phyloP scores from a whole-genome alignment of 2,888 invertebrate genomes.

The Exocentrus adspersus region DNA sequence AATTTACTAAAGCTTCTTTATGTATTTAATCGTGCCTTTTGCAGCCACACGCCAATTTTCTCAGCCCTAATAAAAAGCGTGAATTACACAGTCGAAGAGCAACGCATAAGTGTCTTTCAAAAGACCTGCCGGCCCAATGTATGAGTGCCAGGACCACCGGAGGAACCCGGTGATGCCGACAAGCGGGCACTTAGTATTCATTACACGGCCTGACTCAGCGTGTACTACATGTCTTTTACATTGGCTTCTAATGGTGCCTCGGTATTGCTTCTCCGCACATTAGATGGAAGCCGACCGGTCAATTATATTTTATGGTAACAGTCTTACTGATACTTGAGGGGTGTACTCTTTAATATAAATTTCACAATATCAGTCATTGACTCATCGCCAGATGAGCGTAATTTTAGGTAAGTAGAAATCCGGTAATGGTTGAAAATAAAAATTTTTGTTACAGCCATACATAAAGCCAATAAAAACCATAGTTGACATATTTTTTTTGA shows the following conservation, averaged over 20 bases:
- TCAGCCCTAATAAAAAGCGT: neutral
- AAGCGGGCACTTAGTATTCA: constrained; percentile 43
- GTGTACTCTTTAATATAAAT: too few species aligned
- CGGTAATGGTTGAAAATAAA: too few species aligned
- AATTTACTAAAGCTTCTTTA: too few species aligned
- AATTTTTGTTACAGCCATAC: too few species aligned
- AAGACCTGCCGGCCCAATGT: neutral
- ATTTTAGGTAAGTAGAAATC: too few species aligned
- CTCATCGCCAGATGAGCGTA: too few species aligned
- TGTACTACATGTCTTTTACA: constrained; percentile 43
- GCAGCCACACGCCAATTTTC: too few species aligned
- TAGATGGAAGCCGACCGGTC: constrained; percentile 23
- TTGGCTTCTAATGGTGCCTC: constrained; percentile 37
- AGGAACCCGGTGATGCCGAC: constrained; percentile 21
- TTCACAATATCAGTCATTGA: too few species aligned
- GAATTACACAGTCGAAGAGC: neutral
- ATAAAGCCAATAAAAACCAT: too few species aligned
- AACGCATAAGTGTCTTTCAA: neutral
- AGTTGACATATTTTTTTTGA: too few species aligned
- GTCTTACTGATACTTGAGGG: constrained; percentile 1
- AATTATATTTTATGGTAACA: constrained; percentile 25
- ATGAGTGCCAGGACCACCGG: constrained; percentile 28
- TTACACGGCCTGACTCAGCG: constrained; percentile 50
- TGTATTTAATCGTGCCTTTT: too few species aligned
- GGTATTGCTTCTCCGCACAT: constrained; percentile 14